Evolutionary conservation across 2,797 vertebrate genomes (phyloP), one percentile per base, ranked within the genome.

Genomic region (Apogon talboti): DNA sequence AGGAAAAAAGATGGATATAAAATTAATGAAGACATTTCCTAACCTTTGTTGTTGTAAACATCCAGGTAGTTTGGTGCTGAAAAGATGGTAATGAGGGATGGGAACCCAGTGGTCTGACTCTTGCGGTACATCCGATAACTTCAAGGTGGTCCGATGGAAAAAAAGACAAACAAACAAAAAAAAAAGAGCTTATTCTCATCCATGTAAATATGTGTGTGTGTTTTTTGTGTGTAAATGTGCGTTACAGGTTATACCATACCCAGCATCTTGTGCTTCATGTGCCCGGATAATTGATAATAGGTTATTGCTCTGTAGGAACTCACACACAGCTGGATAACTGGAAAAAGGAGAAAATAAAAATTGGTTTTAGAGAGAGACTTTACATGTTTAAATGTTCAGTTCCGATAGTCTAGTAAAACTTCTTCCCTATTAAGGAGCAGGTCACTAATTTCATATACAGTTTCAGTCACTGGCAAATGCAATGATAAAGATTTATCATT

Each of bases 41-140:
- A 80, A 99, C 98, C 98, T 98, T 99, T 99, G 92, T 99, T 99
- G 94, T 99, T 99, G 96, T 98, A 98, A 91, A 99, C 97, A 91
- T 99, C 98, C 96, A 99, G 94, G 94, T 99, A 99, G 93, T 99
- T 99, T 91, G 97, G 97, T 81, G 97, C 97, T 79, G 98, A 99
- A 94, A 99, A 99, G 92, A 99, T 99, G 82, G 98, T 99, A 67
- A 99, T 99, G 88, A 99, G 93, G 18, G 98, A 99, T 33, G 98
- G 98, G 87, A 99, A 99, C 79, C 98, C 98, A 82, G 98, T 99
- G 81, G 97, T 99, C 91, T 99, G 98, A 91, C 97, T 99, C 92
- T 99, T 99, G 88, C 97, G 96, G 92, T 99, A 99, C 98, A 99
- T 99, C 90, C 97, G 96, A 86, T 99, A 99, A 71, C 97, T 99